Evolutionary conservation across 2,797 vertebrate genomes (phyloP).

Genomic region (Tarsius wallacei): DNA sequence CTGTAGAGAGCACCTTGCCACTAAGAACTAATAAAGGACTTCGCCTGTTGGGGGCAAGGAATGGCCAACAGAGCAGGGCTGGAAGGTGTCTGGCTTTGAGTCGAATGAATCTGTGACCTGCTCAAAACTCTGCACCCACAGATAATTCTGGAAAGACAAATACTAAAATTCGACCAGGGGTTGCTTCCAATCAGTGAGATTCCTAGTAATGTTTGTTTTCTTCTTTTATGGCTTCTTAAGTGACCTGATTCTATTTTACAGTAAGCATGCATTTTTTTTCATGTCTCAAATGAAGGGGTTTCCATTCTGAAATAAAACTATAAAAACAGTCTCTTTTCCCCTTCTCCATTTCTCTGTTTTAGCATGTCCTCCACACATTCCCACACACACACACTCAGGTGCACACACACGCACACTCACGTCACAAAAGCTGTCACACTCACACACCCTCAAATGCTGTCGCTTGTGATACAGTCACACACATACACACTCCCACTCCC

Average conservation of each 20-base stretch:
- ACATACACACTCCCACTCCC: not conserved
- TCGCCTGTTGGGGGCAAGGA: not conserved
- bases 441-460: not conserved
- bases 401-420: not conserved
- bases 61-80: fast-evolving
- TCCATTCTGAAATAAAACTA: not conserved
- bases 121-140: not conserved
- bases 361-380: not conserved
- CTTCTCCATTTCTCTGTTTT: not conserved
- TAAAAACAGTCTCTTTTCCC: not conserved
- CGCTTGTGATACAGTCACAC: no score
- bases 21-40: not conserved
- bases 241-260: not conserved
- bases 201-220: not conserved
- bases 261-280: not conserved
- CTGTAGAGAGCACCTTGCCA: not conserved
- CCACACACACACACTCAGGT: not conserved
- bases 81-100: not conserved
- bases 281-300: not conserved
- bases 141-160: not conserved
- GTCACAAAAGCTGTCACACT: not conserved
- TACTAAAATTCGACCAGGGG: not conserved
- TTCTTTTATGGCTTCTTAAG: not conserved
- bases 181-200: not conserved
- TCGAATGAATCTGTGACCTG: not conserved